phyloP scores from a whole-genome alignment of 2,113 vertebrate species.

The Cariama cristata region DNA sequence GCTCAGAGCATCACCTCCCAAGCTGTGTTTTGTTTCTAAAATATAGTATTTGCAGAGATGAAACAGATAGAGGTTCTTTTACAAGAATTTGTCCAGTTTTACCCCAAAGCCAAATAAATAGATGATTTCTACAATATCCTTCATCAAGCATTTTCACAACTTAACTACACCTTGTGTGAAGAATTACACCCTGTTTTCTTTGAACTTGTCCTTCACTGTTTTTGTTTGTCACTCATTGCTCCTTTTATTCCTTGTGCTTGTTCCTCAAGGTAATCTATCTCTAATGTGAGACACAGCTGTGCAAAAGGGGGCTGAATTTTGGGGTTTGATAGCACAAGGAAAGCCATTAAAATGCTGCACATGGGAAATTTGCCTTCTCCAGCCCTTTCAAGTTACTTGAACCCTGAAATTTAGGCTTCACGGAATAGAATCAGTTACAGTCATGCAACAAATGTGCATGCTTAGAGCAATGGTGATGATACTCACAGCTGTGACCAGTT shows the following conservation, averaged over 20 bases:
- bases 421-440: neutral
- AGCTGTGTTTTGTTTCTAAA: neutral
- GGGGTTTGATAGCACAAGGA: neutral
- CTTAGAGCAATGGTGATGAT: neutral
- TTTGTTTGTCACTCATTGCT: neutral
- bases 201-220: neutral
- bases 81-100: neutral
- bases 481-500: neutral
- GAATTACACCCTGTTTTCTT: neutral
- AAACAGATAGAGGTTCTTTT: neutral
- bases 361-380: neutral
- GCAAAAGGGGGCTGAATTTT: neutral
- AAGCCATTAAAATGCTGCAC: neutral
- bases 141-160: neutral
- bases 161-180: neutral
- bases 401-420: neutral
- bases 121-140: neutral
- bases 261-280: neutral
- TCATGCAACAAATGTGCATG: neutral
- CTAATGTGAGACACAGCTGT: neutral
- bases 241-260: neutral
- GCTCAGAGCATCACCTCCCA: neutral
- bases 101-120: neutral
- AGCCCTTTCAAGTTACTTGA: neutral
- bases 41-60: neutral